A percentile compares a stretch with the other conserved stretches of the same genome.
Conservation (phyloP, 2,113 vertebrate genomes). For the Suncus etruscus region DNA sequence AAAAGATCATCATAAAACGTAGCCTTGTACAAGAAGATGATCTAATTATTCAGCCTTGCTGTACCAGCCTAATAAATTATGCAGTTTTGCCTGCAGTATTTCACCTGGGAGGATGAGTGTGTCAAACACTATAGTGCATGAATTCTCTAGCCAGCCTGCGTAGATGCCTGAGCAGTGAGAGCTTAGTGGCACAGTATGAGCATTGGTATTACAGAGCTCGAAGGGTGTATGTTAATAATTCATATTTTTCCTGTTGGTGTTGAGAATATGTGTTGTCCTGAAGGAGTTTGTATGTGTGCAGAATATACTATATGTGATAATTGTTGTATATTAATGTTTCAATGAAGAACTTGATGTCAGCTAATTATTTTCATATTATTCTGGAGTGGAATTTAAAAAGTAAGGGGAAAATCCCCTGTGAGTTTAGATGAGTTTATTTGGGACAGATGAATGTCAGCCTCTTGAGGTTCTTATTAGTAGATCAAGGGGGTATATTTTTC, state of each 20-base stretch:
- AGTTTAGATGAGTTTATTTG: conserved; percentile 61
- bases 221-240: conserved; percentile 83
- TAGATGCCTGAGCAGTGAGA: conserved; percentile 53
- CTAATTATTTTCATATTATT: conserved; percentile 54
- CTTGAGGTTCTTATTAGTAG: conserved; percentile 12
- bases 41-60: conserved; percentile 52
- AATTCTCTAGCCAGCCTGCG: conserved; percentile 72
- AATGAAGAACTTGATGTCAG: conserved; percentile 34
- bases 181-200: conserved; percentile 74
- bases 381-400: conserved; percentile 29
- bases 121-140: conserved; percentile 78
- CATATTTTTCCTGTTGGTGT: conserved; percentile 75
- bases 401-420: conserved; percentile 19
- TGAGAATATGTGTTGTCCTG: conserved; percentile 79
- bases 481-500: conserved; percentile 51
- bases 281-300: conserved; percentile 23
- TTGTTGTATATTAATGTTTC: conserved; percentile 77
- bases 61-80: conserved; percentile 68
- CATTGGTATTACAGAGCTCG: conserved; percentile 81
- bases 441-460: conserved; percentile 57
- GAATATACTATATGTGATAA: conserved; percentile 72
- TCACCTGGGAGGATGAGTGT: conserved; percentile 71
- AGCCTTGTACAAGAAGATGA: conserved; percentile 66
- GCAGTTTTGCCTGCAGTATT: conserved; percentile 69
- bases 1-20: conserved; percentile 68